Conservation (phyloP, 2,113 vertebrate species). For the Antechinus flavipes region DNA sequence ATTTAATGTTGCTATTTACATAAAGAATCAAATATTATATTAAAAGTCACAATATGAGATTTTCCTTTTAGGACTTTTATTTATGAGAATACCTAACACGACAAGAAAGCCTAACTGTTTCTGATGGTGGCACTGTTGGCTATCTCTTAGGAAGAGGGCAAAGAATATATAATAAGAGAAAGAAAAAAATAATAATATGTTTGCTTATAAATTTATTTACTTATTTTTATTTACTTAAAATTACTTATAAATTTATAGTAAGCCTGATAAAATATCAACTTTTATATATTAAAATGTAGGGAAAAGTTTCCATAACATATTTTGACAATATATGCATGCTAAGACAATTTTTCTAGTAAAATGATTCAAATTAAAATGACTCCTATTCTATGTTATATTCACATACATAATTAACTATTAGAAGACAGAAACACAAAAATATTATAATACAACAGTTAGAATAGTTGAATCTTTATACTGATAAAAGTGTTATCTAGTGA, state of each 20-base stretch:
- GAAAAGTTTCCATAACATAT: not conserved
- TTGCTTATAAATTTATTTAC: constrained; percentile 9
- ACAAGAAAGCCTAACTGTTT: constrained; percentile 34
- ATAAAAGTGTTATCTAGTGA: not conserved
- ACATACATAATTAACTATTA: not conserved
- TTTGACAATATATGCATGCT: not conserved
- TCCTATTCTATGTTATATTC: not conserved
- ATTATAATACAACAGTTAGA: not conserved
- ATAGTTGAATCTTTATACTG: not conserved
- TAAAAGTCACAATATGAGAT: not conserved
- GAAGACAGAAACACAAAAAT: not conserved
- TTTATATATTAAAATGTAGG: not conserved
- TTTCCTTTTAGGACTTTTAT: not conserved
- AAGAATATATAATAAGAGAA: constrained; percentile 27
- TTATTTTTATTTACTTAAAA: not conserved
- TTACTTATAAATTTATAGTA: constrained; percentile 11
- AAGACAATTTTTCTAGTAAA: constrained; percentile 9
- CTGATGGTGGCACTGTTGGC: constrained; percentile 35
- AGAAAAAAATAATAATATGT: not conserved
- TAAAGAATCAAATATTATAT: not conserved
- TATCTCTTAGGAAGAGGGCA: constrained; percentile 14
- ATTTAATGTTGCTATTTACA: not conserved
- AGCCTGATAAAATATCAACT: not conserved
- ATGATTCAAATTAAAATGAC: not conserved
- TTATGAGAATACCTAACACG: not conserved